These are phyloP conservation scores for Drosophila hamatofila DNA, from an alignment of 2,888 invertebrate species.

Conservation along the genomic window DNA sequence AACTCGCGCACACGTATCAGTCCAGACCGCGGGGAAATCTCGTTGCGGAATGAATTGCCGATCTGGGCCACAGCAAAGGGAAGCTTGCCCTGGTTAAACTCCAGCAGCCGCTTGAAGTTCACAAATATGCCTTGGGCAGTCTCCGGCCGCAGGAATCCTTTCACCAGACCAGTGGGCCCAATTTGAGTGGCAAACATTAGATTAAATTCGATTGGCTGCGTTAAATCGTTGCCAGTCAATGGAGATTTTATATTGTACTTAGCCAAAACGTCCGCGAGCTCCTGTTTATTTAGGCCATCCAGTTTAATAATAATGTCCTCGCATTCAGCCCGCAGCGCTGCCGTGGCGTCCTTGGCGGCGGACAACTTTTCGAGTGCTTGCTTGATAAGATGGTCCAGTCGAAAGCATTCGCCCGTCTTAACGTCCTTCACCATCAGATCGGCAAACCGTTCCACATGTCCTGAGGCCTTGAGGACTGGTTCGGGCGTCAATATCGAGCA, in stretches of 20 bases:
- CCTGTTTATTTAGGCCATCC: conserved; percentile 96
- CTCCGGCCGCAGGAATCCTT: conserved; percentile 98
- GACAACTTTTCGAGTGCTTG: conserved; percentile 94
- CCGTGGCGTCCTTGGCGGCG: conserved; percentile 92
- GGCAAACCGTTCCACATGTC: conserved; percentile 99
- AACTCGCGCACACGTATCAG: conserved; percentile 98
- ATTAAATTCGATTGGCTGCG: conserved; percentile 99
- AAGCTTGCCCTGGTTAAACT: conserved; percentile 97
- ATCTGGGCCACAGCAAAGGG: conserved; percentile 99
- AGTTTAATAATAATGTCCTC: conserved; percentile 86
- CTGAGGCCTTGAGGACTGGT: conserved; percentile 98
- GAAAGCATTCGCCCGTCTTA: conserved; percentile 98
- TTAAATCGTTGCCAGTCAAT: conserved; percentile 96
- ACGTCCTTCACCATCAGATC: conserved; percentile 99
- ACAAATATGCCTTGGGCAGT: conserved; percentile 99
- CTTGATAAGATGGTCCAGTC: conserved; percentile 99
- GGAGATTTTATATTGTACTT: conserved; percentile 98
- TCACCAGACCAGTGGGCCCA: conserved; percentile 97
- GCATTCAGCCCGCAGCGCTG: conserved; percentile 86
- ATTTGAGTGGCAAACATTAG: conserved; percentile 99
- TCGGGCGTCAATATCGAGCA: conserved; percentile 99
- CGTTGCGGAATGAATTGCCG: conserved; percentile 99
- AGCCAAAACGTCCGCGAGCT: conserved; percentile 93
- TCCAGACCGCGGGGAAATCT: conserved; percentile 99
- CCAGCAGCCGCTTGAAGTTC: conserved; percentile 98